A percentile compares a stretch with the other conserved stretches of the same genome.
These are phyloP conservation scores for Lutraria lutraria DNA, from an alignment of 2,888 invertebrate species.

Conservation along the genomic window DNA sequence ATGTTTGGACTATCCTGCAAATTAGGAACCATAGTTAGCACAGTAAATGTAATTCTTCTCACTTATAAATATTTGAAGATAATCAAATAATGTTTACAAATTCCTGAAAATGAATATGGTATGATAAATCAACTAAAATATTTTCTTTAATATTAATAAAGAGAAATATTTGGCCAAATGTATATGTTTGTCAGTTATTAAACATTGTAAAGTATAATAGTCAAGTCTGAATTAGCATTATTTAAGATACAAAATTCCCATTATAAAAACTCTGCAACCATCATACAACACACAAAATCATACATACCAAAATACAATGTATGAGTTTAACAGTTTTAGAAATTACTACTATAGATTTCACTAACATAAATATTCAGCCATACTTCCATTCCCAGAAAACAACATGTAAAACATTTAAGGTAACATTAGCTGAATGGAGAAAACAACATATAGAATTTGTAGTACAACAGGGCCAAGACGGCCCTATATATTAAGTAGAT, in stretches of 20 bases:
- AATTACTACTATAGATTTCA: background rate
- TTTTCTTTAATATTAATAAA: background rate
- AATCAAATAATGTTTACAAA: background rate
- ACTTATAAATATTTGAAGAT: background rate
- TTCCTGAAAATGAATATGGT: background rate
- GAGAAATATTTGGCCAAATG: background rate
- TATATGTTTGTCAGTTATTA: no score
- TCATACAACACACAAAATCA: no score
- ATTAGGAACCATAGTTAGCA: background rate
- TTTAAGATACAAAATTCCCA: no score
- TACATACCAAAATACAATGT: no score
- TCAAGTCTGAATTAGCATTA: no score
- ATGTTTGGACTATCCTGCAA: constrained; percentile 72
- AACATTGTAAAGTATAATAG: no score
- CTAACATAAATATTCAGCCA: background rate
- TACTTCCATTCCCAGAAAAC: background rate
- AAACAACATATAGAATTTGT: background rate
- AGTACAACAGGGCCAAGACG: no score
- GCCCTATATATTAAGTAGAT: no score
- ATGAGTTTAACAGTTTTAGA: no score
- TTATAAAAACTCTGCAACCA: no score
- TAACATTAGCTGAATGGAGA: background rate
- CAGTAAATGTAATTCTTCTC: background rate
- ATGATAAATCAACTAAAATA: background rate
- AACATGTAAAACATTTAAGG: background rate